A percentile compares a stretch with the other conserved stretches of the same genome.
Evolutionary conservation across 2,797 vertebrate genomes (phyloP).

Genomic region (Lateolabrax maculatus): DNA sequence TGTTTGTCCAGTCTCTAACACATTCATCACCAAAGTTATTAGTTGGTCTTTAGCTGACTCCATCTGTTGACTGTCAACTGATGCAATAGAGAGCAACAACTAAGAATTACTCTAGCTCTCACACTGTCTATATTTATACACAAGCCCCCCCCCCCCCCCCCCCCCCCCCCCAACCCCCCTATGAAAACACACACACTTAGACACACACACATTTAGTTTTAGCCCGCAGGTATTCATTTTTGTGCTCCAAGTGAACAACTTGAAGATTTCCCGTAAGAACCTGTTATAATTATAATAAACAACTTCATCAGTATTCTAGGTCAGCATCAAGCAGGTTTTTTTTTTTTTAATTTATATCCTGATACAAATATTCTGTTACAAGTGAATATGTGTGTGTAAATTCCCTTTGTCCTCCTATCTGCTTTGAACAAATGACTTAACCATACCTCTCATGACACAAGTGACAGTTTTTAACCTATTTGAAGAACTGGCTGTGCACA

Average conservation of each 20-base stretch:
- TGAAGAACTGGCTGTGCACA: background rate
- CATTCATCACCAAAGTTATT: constrained; percentile 61
- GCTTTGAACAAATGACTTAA: background rate
- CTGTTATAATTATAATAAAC: constrained; percentile 33
- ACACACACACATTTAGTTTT: background rate
- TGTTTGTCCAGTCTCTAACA: constrained; percentile 39
- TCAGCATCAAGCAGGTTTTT: constrained; percentile 18
- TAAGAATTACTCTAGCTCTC: constrained; percentile 47
- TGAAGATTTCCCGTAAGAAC: constrained; percentile 25
- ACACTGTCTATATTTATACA: constrained; percentile 53
- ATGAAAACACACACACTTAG: constrained; percentile 14
- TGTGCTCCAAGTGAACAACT: constrained; percentile 27
- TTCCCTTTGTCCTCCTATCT: background rate
- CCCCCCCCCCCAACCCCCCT: constrained; percentile 5
- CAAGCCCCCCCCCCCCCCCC: constrained; percentile 26
- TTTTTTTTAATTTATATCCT: constrained; percentile 1
- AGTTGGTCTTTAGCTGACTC: constrained; percentile 63
- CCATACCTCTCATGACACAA: background rate
- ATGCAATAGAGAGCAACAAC: constrained; percentile 76
- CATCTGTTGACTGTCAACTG: constrained; percentile 72
- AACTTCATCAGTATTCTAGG: constrained; percentile 30
- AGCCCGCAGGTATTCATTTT: constrained; percentile 25
- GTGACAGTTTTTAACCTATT: constrained; percentile 29
- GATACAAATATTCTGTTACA: background rate
- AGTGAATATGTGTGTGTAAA: background rate